A percentile compares a stretch with the other conserved stretches of the same genome.
These are phyloP conservation scores for Ophraella communa DNA, from an alignment of 2,888 invertebrate species.

Conservation along the genomic window DNA sequence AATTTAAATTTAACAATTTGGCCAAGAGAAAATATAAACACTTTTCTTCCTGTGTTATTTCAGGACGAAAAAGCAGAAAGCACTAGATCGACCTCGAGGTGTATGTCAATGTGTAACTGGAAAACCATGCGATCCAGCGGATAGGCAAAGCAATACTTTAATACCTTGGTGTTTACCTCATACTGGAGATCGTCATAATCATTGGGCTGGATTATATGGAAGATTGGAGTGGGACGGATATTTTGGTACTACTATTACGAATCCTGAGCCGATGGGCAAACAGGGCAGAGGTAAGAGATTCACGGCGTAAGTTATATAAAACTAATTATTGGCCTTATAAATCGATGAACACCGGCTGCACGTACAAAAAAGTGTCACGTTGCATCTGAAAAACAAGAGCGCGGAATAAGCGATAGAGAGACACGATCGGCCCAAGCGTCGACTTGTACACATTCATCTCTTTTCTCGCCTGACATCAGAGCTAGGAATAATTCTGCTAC, in stretches of 20 bases:
- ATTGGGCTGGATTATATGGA: slow-evolving; percentile 87
- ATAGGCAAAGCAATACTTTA: slow-evolving; percentile 81
- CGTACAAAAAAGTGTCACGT: too few species aligned
- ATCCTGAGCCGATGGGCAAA: slow-evolving; percentile 91
- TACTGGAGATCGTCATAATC: slow-evolving; percentile 83
- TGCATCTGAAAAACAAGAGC: too few species aligned
- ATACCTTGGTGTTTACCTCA: slow-evolving; percentile 91
- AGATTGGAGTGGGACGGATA: slow-evolving; percentile 84
- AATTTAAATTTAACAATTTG: not conserved
- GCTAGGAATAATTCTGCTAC: too few species aligned
- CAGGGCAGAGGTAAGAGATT: slow-evolving; percentile 73
- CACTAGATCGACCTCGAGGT: slow-evolving; percentile 66
- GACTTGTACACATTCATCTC: too few species aligned
- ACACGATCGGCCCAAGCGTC: too few species aligned
- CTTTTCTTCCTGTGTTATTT: too few species aligned
- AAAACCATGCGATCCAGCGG: slow-evolving; percentile 70
- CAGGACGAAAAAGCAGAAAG: slow-evolving; percentile 62
- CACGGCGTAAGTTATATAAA: too few species aligned
- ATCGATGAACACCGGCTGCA: too few species aligned
- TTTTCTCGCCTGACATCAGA: too few species aligned
- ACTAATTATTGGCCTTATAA: too few species aligned
- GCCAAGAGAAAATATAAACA: too few species aligned
- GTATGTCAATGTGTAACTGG: slow-evolving; percentile 79
- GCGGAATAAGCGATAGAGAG: too few species aligned
- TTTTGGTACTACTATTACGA: slow-evolving; percentile 84